Evolutionary conservation across 2,888 invertebrate genomes (phyloP).

Genomic region (Lasioglossum figueresi): DNA sequence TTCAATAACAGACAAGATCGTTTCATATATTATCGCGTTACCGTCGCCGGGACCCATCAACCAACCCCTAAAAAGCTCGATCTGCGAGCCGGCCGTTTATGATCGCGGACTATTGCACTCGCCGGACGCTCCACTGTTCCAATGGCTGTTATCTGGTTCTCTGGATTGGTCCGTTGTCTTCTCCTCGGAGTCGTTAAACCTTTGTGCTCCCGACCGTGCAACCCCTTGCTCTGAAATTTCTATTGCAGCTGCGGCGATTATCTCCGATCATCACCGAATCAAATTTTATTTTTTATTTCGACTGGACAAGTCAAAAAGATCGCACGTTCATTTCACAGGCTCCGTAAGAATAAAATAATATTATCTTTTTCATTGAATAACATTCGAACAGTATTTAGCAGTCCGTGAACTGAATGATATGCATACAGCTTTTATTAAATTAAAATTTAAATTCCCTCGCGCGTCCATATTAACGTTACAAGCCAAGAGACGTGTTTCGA

Average conservation of each 20-base stretch:
- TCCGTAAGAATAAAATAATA: not conserved
- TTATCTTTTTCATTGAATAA: not conserved
- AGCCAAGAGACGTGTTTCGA: not conserved
- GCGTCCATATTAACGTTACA: not conserved
- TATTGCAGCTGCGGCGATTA: not conserved
- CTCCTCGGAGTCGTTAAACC: not conserved
- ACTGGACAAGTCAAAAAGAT: too few relatives aligned
- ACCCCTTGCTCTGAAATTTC: not conserved
- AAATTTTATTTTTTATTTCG: too few relatives aligned
- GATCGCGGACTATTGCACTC: not conserved
- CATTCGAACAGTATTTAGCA: not conserved
- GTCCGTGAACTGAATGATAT: not conserved
- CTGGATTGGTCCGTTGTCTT: not conserved
- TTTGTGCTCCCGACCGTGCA: not conserved
- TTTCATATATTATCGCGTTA: not conserved
- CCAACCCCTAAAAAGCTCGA: not conserved
- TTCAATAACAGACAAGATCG: conserved; percentile 17
- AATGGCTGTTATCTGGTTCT: not conserved
- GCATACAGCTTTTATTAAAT: not conserved
- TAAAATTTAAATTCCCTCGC: not conserved
- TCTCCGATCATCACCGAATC: not conserved
- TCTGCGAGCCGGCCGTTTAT: not conserved
- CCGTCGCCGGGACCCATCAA: not conserved
- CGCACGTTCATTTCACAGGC: too few relatives aligned
- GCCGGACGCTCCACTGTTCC: not conserved